These are phyloP conservation scores for Plectropomus leopardus DNA, from an alignment of 2,113 vertebrate species.

Conservation along the genomic window DNA sequence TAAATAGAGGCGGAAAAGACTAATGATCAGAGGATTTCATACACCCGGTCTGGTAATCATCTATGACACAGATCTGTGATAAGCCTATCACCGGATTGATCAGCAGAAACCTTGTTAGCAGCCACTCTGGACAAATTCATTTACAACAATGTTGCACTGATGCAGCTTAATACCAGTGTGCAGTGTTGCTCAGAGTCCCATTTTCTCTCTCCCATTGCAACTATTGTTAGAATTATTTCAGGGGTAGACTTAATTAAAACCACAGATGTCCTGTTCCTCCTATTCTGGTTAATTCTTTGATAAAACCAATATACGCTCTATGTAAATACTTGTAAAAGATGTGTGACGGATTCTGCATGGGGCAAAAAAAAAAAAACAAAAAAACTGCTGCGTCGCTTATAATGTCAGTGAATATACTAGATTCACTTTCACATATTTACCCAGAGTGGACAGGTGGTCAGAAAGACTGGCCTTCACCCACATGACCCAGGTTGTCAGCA, in stretches of 20 bases:
- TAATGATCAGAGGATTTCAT: conserved; percentile 42
- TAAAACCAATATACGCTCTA: neutral
- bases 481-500: conserved; percentile 50
- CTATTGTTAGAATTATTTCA: conserved; percentile 28
- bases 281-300: conserved; percentile 5
- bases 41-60: conserved; percentile 43
- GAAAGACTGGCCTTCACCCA: conserved; percentile 56
- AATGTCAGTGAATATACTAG: neutral
- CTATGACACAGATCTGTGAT: conserved; percentile 59
- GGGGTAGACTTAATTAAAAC: conserved; percentile 42
- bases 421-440: conserved; percentile 27
- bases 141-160: conserved; percentile 39
- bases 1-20: conserved; percentile 12
- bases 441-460: conserved; percentile 49
- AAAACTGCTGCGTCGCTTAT: neutral
- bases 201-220: conserved; percentile 37
- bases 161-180: conserved; percentile 15
- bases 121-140: conserved; percentile 48
- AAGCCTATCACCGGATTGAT: conserved; percentile 57
- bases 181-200: conserved; percentile 23
- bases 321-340: neutral
- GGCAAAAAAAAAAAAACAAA: neutral
- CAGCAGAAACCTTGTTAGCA: conserved; percentile 57
- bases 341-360: neutral
- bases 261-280: conserved; percentile 7